Evolutionary conservation across 2,113 vertebrate species (phyloP).

Genomic region (Myanophis thanlyinensis): DNA sequence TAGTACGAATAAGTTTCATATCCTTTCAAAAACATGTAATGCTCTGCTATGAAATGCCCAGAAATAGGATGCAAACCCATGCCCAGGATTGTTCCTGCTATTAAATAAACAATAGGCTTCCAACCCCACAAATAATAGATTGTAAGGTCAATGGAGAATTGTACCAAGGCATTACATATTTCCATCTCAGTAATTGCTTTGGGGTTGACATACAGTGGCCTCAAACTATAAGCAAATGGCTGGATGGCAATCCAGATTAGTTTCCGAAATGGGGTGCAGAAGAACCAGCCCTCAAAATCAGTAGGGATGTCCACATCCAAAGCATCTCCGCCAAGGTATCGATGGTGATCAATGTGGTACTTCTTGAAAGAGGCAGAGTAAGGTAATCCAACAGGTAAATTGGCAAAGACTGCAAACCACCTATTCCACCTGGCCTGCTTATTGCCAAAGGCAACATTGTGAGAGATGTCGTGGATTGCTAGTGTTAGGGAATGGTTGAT

Average conservation of each 20-base stretch:
- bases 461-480: slow-evolving; percentile 97
- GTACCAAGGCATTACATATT: slow-evolving; percentile 79
- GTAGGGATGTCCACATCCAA: slow-evolving; percentile 95
- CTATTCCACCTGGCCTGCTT: slow-evolving; percentile 82
- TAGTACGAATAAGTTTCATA: slow-evolving; percentile 99
- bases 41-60: slow-evolving; percentile 97
- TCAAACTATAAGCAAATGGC: slow-evolving; percentile 86
- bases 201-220: slow-evolving; percentile 88
- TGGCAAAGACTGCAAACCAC: slow-evolving; percentile 95
- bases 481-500: slow-evolving; percentile 93
- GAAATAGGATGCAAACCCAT: slow-evolving; percentile 96
- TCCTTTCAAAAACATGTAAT: slow-evolving; percentile 96
- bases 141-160: slow-evolving; percentile 75
- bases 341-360: slow-evolving; percentile 96
- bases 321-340: slow-evolving; percentile 88
- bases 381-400: slow-evolving; percentile 89
- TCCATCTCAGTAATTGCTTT: slow-evolving; percentile 87
- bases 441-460: slow-evolving; percentile 94
- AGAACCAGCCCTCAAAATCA: slow-evolving; percentile 91
- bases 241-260: slow-evolving; percentile 90
- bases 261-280: slow-evolving; percentile 87
- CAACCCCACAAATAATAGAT: slow-evolving; percentile 85
- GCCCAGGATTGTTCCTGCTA: slow-evolving; percentile 85
- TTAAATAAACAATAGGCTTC: slow-evolving; percentile 88
- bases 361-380: slow-evolving; percentile 97